phyloP scores from a whole-genome alignment of 2,888 invertebrate species.

The Xylota sylvarum region DNA sequence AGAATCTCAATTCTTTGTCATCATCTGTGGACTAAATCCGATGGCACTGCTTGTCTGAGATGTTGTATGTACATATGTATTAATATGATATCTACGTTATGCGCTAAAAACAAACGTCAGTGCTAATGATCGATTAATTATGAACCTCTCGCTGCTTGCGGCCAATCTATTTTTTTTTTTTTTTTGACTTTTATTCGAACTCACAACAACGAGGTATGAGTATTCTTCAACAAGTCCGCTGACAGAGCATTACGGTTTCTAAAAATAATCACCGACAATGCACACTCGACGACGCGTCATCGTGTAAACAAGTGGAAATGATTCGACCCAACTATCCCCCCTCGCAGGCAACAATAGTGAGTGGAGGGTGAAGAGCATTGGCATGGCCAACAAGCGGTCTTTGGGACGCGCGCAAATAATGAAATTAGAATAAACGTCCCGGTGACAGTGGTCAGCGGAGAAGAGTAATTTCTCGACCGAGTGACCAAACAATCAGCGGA shows the following conservation, averaged over 20 bases:
- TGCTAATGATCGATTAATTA: conserved; percentile 56
- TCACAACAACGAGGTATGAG: conserved; percentile 15
- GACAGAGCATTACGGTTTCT: conserved; percentile 31
- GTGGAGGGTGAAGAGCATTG: not conserved
- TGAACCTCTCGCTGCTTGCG: not conserved
- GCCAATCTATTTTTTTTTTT: not conserved
- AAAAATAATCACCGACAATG: conserved; percentile 56
- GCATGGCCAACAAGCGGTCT: conserved; percentile 10
- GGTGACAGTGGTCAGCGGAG: conserved; percentile 35
- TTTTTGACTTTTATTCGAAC: not conserved
- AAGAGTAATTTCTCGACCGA: conserved; percentile 55
- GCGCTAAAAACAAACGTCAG: conserved; percentile 48
- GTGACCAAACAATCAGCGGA: conserved; percentile 52
- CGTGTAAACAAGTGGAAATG: conserved; percentile 51
- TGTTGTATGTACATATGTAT: not conserved
- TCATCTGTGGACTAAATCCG: conserved; percentile 35
- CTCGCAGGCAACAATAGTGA: not conserved
- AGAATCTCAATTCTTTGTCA: conserved; percentile 44
- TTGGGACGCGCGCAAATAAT: conserved; percentile 55
- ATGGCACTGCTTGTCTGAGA: conserved; percentile 29
- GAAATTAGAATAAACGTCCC: conserved; percentile 56
- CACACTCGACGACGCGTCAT: conserved; percentile 37
- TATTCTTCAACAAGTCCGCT: conserved; percentile 38
- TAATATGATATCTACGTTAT: conserved; percentile 25
- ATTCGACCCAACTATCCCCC: conserved; percentile 25